Evolutionary conservation across 2,113 vertebrate species (phyloP), one percentile per base, ranked within the genome.

Genomic region (Oriolus oriolus): DNA sequence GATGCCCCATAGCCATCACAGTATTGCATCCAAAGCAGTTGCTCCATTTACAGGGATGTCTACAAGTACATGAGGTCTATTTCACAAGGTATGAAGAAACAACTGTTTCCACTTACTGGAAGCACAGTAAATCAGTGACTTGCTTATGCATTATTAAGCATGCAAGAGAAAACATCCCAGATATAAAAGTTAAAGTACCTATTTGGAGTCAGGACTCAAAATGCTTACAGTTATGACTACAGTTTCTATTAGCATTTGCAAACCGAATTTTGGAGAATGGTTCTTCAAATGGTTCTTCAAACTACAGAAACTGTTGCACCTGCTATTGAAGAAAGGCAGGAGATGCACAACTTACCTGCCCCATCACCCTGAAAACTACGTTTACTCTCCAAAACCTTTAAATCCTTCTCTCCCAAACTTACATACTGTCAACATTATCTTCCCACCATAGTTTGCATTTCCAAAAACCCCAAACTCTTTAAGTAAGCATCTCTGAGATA

Each of bases 61-160:
- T 94, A 30, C 78, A 84, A 87, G 71, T 57, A 87, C 75, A 79
- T 24, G 28, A 91, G 59, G 54, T 78, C 45, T 87, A 6, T 96
- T 96, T 96, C 50, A 7, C 56, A 96, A 96, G 83, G 86, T 89
- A 92, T 92, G 90, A 90, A 96, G 95, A 95, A 95, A 96, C 68
- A 77, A 94, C 59, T 68, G 47, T 70, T 90, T 92, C 64, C 65
- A 95, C 61, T 92, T 87, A 94, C 69, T 78, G 90, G 79, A 92
- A 84, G 70, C 73, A 80, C n/a, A 81, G n/a, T 76, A 93, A 80
- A 93, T 53, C 83, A 89, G 60, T 56, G 56, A 35, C 33, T 71
- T 90, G 33, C 28, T 78, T 87, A 82, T 73, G 76, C 27, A 82
- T 66, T 68, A 71, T 81, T 66, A 84, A 84, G 33, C 41, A 84